A percentile compares a stretch with the other conserved stretches of the same genome.
These are phyloP conservation scores for Argyresthia albistria DNA, from an alignment of 2,888 invertebrate species.

Conservation along the genomic window DNA sequence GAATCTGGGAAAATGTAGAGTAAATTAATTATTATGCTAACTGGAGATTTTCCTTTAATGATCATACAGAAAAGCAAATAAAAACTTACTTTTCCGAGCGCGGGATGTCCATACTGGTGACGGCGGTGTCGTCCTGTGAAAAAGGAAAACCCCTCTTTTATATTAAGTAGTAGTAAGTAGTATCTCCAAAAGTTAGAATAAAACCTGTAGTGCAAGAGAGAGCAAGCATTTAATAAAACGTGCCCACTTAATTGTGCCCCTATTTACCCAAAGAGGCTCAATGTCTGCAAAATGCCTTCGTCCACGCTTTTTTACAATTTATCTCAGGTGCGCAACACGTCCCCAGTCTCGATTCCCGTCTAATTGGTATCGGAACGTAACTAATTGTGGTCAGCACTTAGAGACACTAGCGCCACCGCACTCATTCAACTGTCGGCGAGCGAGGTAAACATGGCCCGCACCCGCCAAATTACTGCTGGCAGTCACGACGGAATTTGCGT, in stretches of 20 bases:
- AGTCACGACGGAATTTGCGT: conserved; percentile 9
- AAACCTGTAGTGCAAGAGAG: background rate
- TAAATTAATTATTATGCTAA: no score
- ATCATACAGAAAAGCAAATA: no score
- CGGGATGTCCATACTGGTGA: background rate
- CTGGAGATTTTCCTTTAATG: no score
- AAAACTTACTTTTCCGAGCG: background rate
- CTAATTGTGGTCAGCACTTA: conserved; percentile 40
- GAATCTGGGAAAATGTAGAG: no score
- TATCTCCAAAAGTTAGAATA: background rate
- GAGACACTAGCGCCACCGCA: conserved; percentile 25
- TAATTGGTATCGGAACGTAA: conserved; percentile 46
- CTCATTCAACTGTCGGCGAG: conserved; percentile 10
- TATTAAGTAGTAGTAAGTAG: no score
- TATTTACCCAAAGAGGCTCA: conserved; percentile 11
- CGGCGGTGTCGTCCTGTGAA: background rate
- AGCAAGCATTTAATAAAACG: background rate
- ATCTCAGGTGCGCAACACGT: conserved; percentile 1
- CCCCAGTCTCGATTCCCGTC: conserved; percentile 15
- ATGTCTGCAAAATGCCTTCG: background rate
- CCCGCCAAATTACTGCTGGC: conserved; percentile 8
- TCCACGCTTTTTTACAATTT: conserved; percentile 5
- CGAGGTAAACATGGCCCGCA: conserved; percentile 8
- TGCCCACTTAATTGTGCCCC: conserved; percentile 1
- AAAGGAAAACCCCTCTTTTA: background rate